phyloP scores from a whole-genome alignment of 2,113 vertebrate species.

The Brachyhypopomus occidentalis region DNA sequence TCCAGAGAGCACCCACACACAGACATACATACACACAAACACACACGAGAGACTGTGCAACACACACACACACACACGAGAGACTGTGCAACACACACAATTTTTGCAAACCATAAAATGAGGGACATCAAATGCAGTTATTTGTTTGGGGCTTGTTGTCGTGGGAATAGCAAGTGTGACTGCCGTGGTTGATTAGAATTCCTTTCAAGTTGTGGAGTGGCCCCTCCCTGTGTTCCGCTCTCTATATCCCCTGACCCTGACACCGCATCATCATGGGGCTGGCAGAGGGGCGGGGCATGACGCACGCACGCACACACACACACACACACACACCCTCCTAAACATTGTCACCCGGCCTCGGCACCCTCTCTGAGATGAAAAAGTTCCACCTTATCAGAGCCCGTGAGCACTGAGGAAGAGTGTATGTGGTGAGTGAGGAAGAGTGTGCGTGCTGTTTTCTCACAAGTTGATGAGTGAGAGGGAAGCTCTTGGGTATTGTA shows the following conservation, averaged over 20 bases:
- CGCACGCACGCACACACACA: background rate
- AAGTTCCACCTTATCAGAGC: constrained; percentile 45
- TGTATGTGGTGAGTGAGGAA: constrained; percentile 19
- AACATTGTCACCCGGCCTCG: constrained; percentile 71
- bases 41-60: constrained; percentile 18
- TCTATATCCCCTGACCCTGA: constrained; percentile 78
- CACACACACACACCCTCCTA: constrained; percentile 63
- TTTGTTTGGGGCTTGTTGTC: constrained; percentile 83
- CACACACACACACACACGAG: constrained; percentile 48
- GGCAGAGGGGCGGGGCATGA: constrained; percentile 70
- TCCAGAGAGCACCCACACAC: no score
- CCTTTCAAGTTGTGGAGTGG: constrained; percentile 80
- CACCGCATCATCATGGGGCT: constrained; percentile 71
- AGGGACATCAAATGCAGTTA: constrained; percentile 83
- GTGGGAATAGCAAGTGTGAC: constrained; percentile 77
- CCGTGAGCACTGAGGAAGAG: constrained; percentile 26
- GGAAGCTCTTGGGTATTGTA: constrained; percentile 9
- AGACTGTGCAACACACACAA: constrained; percentile 47
- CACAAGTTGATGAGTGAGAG: background rate
- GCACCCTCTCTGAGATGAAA: constrained; percentile 49
- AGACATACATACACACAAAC: constrained; percentile 29
- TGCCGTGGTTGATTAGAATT: constrained; percentile 80
- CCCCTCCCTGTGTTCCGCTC: constrained; percentile 76
- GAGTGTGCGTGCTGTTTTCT: constrained; percentile 22
- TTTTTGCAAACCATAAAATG: constrained; percentile 78